These are phyloP conservation scores for Cyclophora albipunctata DNA, from an alignment of 2,888 invertebrate genomes.

Conservation along the genomic window DNA sequence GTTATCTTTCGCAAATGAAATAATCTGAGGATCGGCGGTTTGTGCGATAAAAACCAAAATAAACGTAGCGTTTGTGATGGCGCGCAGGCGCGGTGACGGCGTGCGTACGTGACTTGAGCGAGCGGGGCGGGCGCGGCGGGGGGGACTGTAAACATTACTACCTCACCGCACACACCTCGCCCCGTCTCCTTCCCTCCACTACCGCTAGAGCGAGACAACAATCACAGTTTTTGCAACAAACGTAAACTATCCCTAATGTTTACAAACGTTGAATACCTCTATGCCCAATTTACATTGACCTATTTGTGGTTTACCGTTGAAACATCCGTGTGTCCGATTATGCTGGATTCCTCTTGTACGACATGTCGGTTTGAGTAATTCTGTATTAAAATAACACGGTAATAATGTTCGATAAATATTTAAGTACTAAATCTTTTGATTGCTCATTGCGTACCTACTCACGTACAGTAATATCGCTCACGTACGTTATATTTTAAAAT, in stretches of 20 bases:
- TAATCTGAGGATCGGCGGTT: constrained; percentile 43
- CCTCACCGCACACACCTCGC: constrained; percentile 6
- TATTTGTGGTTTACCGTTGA: constrained; percentile 2
- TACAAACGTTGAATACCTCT: constrained; percentile 37
- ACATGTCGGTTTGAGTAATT: constrained; percentile 3
- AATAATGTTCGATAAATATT: too few relatives aligned
- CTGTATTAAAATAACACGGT: too few relatives aligned
- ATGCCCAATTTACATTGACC: constrained; percentile 22
- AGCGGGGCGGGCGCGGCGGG: constrained; percentile 20
- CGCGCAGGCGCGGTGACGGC: constrained; percentile 52
- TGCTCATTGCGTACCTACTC: too few relatives aligned
- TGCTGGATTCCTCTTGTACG: constrained; percentile 6
- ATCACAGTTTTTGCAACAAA: constrained; percentile 8
- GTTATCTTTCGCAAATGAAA: constrained; percentile 70
- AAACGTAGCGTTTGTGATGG: constrained; percentile 25
- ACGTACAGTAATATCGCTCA: too few relatives aligned
- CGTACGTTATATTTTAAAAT: too few relatives aligned
- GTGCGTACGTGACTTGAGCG: constrained; percentile 65
- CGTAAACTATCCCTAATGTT: constrained; percentile 29
- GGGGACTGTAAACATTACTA: constrained; percentile 46
- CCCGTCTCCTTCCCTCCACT: constrained; percentile 7
- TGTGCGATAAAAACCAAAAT: constrained; percentile 54
- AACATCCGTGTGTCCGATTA: constrained; percentile 2
- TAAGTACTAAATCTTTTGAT: too few relatives aligned
- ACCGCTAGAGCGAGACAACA: constrained; percentile 8